Evolutionary conservation across 1,140 invertebrate genomes (phyloP), one percentile per base, ranked within the genome.

Genomic region (Heliconius hewitsoni): DNA sequence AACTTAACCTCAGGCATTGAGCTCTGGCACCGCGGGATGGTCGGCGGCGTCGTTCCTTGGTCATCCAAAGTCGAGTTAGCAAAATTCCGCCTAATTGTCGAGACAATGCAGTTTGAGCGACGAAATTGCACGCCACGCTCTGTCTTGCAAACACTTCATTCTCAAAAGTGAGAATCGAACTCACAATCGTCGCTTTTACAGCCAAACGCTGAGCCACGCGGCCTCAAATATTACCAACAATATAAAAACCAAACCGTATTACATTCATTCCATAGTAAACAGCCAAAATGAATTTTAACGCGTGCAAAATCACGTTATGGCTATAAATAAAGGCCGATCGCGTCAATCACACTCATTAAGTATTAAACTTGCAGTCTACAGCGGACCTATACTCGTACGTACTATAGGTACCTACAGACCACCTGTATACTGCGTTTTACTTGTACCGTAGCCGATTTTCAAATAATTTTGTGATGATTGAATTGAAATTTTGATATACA

Each of bases 311-410:
- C 82, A 83, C 82, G 74, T 83, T 71, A 81, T 71, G 71, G 46
- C 74, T 74, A 83, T 83, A 83, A 81, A 83, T 83, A 83, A 81
- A 83, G 79, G 55, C 76, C 76, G 82, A 60, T 42, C 79, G 82
- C 79, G 82, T 83, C 82, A 80, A 80, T 83, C 82, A 83, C 73
- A 76, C 79, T 83, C 82, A 83, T 83, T 83, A 83, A 46, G 76
- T 83, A 83, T 83, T 83, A 83, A 83, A 81, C 73, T 83, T 83
- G 77, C 82, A 83, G 79, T 71, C 74, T 79, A 76, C 55, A 57
- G 55, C 8, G n/a, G 9, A 23, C n/a, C n/a, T 57, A 57, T 23
- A 23, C 8, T 3, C 8, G 1, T 55, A 55, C 8, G 19, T 60
- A 66, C 27, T 66, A 30, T 78, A 46, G 0, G 42, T 16, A 46